phyloP scores from a whole-genome alignment of 2,113 vertebrate species.

The human (Homo sapiens) region DNA sequence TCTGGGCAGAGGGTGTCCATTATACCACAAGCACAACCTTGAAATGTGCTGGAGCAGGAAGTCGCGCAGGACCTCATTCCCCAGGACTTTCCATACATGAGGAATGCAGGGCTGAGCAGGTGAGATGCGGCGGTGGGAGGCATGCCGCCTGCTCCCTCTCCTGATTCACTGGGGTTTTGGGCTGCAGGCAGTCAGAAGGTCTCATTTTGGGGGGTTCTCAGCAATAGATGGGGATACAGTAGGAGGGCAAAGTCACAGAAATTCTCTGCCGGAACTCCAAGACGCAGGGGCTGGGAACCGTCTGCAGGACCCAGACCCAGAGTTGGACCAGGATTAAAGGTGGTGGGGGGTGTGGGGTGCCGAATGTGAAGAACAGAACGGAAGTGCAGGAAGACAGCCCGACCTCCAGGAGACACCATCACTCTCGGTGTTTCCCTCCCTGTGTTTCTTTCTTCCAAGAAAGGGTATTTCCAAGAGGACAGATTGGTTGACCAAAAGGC shows the following conservation, averaged over 20 bases:
- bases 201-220: background rate
- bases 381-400: rapidly evolving
- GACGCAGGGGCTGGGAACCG: rapidly evolving
- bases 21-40: background rate
- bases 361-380: rapidly evolving
- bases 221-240: background rate
- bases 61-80: background rate
- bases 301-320: background rate
- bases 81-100: rapidly evolving
- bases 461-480: background rate
- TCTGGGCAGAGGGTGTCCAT: no score
- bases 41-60: background rate
- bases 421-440: background rate
- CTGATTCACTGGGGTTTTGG: background rate
- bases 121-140: background rate
- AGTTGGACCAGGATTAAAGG: background rate
- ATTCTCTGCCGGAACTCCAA: background rate
- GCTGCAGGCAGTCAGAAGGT: background rate
- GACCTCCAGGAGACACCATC: no score
- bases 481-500: background rate
- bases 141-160: background rate
- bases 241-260: background rate
- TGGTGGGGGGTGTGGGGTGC: background rate
- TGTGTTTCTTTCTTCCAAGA: background rate
- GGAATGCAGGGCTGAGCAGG: rapidly evolving